These are phyloP conservation scores for Hormaphis cornu DNA, from an alignment of 1,140 invertebrate species.

Conservation along the genomic window DNA sequence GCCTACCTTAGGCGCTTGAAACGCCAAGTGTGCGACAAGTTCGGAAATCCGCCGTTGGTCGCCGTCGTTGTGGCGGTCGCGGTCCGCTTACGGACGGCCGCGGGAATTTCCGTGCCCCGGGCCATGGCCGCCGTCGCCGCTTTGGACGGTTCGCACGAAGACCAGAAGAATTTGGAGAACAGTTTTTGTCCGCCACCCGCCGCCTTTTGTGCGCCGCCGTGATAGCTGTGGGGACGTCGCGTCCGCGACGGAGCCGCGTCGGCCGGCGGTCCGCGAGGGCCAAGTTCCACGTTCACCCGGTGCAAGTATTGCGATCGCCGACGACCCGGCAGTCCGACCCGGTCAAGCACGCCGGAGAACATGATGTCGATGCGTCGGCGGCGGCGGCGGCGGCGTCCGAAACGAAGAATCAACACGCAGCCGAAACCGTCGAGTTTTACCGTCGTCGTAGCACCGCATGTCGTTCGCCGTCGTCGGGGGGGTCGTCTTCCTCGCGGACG, in stretches of 20 bases:
- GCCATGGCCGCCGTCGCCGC: neutral
- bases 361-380: neutral
- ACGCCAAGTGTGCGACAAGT: slow-evolving; percentile 27
- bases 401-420: neutral
- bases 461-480: neutral
- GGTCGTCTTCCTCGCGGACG: no score
- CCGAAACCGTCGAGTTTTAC: neutral
- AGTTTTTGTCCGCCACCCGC: neutral
- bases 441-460: neutral
- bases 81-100: neutral
- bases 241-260: no score
- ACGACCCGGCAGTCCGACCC: slow-evolving; percentile 11
- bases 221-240: neutral
- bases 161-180: slow-evolving; percentile 13
- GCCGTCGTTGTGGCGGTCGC: neutral
- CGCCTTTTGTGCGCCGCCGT: neutral
- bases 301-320: slow-evolving; percentile 14
- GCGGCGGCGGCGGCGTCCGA: neutral
- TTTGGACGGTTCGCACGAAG: neutral
- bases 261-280: neutral
- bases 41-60: slow-evolving; percentile 20
- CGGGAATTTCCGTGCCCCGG: neutral
- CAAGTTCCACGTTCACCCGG: slow-evolving; percentile 9
- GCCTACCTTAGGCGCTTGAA: slow-evolving; percentile 19
- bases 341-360: slow-evolving; percentile 6